phyloP scores from a whole-genome alignment of 2,113 vertebrate genomes.

The Nothocercus nigrocapillus region DNA sequence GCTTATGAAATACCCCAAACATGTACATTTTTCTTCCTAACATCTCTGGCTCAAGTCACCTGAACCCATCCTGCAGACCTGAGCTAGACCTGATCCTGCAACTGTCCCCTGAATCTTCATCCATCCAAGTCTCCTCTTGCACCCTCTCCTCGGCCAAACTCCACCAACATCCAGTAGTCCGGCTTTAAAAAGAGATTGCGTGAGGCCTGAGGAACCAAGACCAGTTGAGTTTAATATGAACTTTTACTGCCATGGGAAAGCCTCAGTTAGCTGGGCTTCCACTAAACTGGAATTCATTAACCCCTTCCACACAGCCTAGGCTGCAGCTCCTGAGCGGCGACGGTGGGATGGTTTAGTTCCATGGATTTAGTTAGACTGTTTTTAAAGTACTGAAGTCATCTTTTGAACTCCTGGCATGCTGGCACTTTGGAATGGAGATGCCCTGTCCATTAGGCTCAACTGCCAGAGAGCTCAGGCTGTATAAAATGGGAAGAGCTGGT shows the following conservation, averaged over 20 bases:
- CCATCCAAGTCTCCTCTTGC: not conserved
- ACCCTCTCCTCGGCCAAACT: not conserved
- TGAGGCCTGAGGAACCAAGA: slow-evolving; percentile 2
- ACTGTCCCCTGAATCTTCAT: not conserved
- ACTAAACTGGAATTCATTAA: slow-evolving; percentile 41
- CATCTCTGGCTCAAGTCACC: not conserved
- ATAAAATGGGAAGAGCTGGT: not conserved
- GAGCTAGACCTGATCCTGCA: not conserved
- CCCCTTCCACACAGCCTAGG: not conserved
- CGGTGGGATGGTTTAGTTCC: not conserved
- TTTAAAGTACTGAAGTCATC: not conserved
- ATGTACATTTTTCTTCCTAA: not conserved
- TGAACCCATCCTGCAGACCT: not conserved
- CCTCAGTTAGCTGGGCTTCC: not conserved
- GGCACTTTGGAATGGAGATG: not conserved
- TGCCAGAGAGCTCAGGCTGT: not conserved
- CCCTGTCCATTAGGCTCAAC: rapidly evolving
- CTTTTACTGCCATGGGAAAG: slow-evolving; percentile 45
- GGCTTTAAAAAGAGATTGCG: not conserved
- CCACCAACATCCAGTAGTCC: not conserved
- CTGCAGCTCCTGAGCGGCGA: not conserved
- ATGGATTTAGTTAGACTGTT: not conserved
- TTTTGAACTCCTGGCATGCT: not conserved
- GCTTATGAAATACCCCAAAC: not conserved
- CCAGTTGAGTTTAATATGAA: not conserved